Conservation (phyloP, 1,140 invertebrate genomes). For the Drosophila elegans region DNA sequence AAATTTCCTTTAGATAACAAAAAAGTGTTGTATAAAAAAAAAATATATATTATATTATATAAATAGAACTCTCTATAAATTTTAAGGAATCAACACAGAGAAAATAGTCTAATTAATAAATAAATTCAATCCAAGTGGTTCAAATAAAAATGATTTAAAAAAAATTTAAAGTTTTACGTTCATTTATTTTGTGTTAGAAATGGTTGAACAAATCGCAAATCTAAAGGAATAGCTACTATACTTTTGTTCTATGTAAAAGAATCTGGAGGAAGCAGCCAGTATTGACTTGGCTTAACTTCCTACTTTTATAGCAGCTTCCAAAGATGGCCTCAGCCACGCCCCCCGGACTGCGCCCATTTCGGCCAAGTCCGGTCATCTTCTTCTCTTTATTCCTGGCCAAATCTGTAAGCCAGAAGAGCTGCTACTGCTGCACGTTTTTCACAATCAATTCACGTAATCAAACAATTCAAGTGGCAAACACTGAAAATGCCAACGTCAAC, state of each 20-base stretch:
- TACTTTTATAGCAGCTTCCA: constrained; percentile 48
- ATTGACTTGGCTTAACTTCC: constrained; percentile 41
- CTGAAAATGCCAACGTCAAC: constrained; percentile 83
- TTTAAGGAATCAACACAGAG: too few relatives aligned
- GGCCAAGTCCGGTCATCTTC: constrained; percentile 4
- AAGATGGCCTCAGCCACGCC: constrained; percentile 21
- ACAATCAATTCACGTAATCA: constrained; percentile 84
- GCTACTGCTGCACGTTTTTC: constrained; percentile 80
- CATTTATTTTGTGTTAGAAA: too few relatives aligned
- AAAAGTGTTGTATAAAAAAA: too few relatives aligned
- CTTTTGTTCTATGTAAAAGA: not conserved
- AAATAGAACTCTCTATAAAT: too few relatives aligned
- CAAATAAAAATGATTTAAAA: too few relatives aligned
- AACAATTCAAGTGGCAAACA: constrained; percentile 84
- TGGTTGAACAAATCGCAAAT: too few relatives aligned
- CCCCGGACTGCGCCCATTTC: not conserved
- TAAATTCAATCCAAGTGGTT: too few relatives aligned
- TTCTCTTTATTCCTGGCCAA: constrained; percentile 4
- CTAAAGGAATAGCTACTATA: not conserved
- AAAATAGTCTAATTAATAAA: too few relatives aligned
- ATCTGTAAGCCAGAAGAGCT: constrained; percentile 48
- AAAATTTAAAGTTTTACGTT: too few relatives aligned
- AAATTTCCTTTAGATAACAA: too few relatives aligned
- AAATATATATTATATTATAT: too few relatives aligned
- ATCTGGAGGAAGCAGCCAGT: constrained; percentile 7